Evolutionary conservation across 2,888 invertebrate species (phyloP), one percentile per base, ranked within the genome.

Genomic region (Drosophila mulleri): DNA sequence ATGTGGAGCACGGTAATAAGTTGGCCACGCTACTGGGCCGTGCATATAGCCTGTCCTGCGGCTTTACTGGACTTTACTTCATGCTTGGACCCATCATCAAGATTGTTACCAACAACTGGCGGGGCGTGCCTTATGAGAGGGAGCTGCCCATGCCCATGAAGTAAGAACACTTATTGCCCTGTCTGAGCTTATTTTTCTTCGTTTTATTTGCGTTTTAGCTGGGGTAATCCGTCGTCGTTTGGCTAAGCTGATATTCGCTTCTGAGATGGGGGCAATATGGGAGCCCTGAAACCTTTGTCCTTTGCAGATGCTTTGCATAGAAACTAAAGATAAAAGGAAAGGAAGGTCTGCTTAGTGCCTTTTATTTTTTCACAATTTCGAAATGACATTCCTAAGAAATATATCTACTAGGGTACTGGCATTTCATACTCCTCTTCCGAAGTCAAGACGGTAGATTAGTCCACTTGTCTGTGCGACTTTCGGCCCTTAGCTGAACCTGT

Each of bases 91-190:
- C 92, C 1, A 69, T 92, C 42, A n/a, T 90, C 3, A 90, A 84
- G 58, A 83, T 87, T 5, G 50, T 86, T 5, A 78, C 77, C 77
- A 78, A 75, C 6, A 63, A 66, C 16, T 64, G 86, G 56, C 69
- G 58, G 0, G 61, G 80, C 1, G 66, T 81, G 3, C 29, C 54
- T 1, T 61, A 83, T 12, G 37, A 73, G 0, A 56, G 80, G 20
- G 92, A 91, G 32, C 47, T 91, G 18, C 92, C 92, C 12, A 92
- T 92, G 91, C 90, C 91, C 12, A 90, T 92, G 91, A 91, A 88
- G 92, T 92, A 62, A 70, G 76, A 48, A 18, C 2, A 37, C 11
- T 39, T 39, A 32, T 47, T 12, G 6, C 18, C 47, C 9, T 2
- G 32, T 26, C 18, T 47, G 23, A 35, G 45, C 9, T 53, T 11